Conservation (phyloP, 2,888 invertebrate species). For the Hanleya hanleyi region DNA sequence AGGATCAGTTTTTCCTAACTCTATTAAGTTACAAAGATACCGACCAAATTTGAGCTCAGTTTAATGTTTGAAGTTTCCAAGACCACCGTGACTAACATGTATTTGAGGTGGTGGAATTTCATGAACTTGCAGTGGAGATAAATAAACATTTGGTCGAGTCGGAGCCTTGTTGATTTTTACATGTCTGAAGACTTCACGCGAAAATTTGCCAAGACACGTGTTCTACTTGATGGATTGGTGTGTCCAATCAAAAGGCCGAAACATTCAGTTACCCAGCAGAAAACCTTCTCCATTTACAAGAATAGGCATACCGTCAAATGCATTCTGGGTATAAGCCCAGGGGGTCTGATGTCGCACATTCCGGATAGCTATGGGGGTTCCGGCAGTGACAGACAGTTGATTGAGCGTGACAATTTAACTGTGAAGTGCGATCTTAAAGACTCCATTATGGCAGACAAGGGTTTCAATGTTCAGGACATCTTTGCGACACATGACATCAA, state of each 20-base stretch:
- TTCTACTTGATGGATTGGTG: constrained; percentile 21
- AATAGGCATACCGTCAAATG: constrained; percentile 23
- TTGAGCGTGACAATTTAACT: constrained; percentile 27
- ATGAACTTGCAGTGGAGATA: constrained; percentile 15
- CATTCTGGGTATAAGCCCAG: constrained; percentile 25
- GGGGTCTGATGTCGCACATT: constrained; percentile 14
- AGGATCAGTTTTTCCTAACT: too few relatives aligned
- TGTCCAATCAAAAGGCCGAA: constrained; percentile 18
- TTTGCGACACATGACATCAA: constrained; percentile 43
- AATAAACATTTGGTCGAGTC: constrained; percentile 17
- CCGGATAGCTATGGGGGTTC: constrained; percentile 32
- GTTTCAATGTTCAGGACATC: constrained; percentile 37
- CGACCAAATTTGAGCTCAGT: constrained; percentile 4
- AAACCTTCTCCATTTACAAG: constrained; percentile 32
- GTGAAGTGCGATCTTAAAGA: constrained; percentile 34
- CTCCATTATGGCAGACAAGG: constrained; percentile 35
- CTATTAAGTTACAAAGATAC: too few relatives aligned
- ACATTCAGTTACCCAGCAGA: constrained; percentile 23
- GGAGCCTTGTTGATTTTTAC: constrained; percentile 8
- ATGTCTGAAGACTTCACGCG: constrained; percentile 18
- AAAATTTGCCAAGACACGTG: constrained; percentile 19
- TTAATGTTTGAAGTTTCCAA: constrained; percentile 7
- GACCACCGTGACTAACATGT: constrained; percentile 9
- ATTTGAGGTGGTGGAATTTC: constrained; percentile 22
- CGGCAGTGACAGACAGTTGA: constrained; percentile 39